Percentiles rank a stretch among this genome's conserved stretches.
phyloP scores from a whole-genome alignment of 2,797 vertebrate species.

The Morus bassanus region DNA sequence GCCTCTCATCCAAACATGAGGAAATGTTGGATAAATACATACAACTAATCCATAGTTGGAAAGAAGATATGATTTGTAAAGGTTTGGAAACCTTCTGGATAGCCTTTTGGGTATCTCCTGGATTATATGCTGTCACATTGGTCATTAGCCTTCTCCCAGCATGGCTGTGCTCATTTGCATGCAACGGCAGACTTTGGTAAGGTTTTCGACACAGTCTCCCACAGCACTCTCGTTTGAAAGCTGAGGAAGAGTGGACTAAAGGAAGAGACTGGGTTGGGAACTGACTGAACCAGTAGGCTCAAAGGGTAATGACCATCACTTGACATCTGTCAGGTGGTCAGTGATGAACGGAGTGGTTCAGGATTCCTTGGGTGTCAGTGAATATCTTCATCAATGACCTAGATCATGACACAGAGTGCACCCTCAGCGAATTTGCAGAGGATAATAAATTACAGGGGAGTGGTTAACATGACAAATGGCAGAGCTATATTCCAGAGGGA shows the following conservation, averaged over 20 bases:
- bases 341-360: background rate
- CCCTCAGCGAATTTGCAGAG: conserved; percentile 17
- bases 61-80: background rate
- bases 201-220: background rate
- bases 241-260: background rate
- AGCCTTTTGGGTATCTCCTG: background rate
- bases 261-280: background rate
- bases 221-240: background rate
- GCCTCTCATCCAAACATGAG: background rate
- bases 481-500: background rate
- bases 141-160: background rate
- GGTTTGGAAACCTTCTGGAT: background rate
- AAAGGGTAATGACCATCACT: background rate
- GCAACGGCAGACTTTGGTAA: background rate
- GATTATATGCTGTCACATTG: background rate
- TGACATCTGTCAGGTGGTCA: background rate
- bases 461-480: conserved; percentile 3
- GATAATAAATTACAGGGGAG: conserved; percentile 2
- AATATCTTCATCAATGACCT: conserved; percentile 29
- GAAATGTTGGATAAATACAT: background rate
- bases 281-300: background rate
- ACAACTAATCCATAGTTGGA: background rate
- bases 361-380: background rate
- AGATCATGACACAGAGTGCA: conserved; percentile 18
- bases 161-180: background rate